phyloP scores from a whole-genome alignment of 2,888 invertebrate genomes.

The Nephrotoma appendiculata region DNA sequence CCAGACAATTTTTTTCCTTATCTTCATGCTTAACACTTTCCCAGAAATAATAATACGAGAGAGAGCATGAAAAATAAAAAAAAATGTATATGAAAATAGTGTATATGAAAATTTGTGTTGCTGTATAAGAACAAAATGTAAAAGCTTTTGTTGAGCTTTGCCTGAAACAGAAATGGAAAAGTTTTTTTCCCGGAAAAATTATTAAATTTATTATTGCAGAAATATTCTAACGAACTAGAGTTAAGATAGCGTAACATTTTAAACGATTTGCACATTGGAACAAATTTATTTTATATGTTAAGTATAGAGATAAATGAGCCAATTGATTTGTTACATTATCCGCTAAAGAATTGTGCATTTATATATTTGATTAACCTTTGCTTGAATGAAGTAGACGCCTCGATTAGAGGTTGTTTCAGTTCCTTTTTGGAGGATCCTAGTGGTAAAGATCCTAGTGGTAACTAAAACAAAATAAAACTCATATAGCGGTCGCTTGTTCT shows the following conservation, averaged over 20 bases:
- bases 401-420: too few relatives aligned
- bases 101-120: background rate
- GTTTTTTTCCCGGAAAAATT: background rate
- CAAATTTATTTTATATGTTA: too few relatives aligned
- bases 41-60: background rate
- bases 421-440: too few relatives aligned
- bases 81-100: background rate
- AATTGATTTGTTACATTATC: too few relatives aligned
- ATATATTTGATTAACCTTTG: too few relatives aligned
- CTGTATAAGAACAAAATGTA: background rate
- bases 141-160: background rate
- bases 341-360: too few relatives aligned
- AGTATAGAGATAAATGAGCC: too few relatives aligned
- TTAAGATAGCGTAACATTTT: background rate
- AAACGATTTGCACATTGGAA: background rate
- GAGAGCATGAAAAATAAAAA: background rate
- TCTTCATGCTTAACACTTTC: background rate
- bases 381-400: too few relatives aligned
- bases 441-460: too few relatives aligned
- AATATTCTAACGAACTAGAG: background rate
- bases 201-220: background rate
- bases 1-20: background rate
- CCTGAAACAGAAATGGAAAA: background rate
- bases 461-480: too few relatives aligned
- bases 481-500: too few relatives aligned